These are phyloP conservation scores for Wiebesia pumilae DNA, from an alignment of 1,140 invertebrate genomes.

Conservation along the genomic window DNA sequence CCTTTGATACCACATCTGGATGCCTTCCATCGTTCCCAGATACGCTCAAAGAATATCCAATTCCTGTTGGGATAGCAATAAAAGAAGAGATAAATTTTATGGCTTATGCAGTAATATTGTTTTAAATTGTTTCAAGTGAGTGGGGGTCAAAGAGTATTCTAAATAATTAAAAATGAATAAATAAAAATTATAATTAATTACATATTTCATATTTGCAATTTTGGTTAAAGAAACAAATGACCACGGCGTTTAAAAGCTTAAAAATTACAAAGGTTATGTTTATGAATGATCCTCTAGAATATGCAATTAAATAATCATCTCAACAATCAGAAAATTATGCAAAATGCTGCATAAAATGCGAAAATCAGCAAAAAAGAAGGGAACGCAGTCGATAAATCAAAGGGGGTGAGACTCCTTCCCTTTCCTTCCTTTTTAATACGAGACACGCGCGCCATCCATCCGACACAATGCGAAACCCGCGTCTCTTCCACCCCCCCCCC, in stretches of 20 bases:
- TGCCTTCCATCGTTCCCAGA: slow-evolving; percentile 93
- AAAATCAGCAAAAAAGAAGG: slow-evolving; percentile 21
- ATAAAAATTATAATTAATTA: not conserved
- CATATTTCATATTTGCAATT: not conserved
- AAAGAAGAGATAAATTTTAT: slow-evolving; percentile 27
- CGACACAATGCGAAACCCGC: slow-evolving; percentile 28
- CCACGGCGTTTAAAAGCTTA: not conserved
- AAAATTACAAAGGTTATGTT: slow-evolving; percentile 22
- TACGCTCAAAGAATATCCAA: slow-evolving; percentile 84
- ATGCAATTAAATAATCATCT: slow-evolving; percentile 39
- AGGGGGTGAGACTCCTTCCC: not conserved
- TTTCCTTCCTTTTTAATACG: not conserved
- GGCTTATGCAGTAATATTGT: not conserved
- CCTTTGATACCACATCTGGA: slow-evolving; percentile 87
- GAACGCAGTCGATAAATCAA: slow-evolving; percentile 41
- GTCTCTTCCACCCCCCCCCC: not conserved
- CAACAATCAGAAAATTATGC: slow-evolving; percentile 42
- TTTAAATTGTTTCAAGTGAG: not conserved
- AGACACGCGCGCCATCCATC: slow-evolving; percentile 30
- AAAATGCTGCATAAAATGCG: slow-evolving; percentile 32
- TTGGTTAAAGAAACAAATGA: not conserved
- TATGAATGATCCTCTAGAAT: not conserved
- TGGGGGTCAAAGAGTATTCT: not conserved
- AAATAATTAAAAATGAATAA: not conserved
- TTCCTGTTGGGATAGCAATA: slow-evolving; percentile 62